Evolutionary conservation across 2,888 invertebrate genomes (phyloP).

Genomic region (Priapulus caudatus): DNA sequence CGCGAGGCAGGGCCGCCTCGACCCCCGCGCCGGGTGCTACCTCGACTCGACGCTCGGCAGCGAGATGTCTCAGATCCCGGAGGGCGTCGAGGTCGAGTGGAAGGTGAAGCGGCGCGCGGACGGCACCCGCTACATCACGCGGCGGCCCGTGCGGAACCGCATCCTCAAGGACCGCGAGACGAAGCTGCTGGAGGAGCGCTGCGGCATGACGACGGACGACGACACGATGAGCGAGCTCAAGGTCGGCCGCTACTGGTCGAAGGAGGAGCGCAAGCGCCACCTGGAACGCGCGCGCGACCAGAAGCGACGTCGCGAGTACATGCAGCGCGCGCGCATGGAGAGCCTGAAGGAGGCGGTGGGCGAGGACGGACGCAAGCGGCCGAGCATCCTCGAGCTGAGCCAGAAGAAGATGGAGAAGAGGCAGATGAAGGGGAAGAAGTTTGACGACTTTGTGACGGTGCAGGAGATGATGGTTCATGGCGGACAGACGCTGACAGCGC

Average conservation of each 20-base stretch:
- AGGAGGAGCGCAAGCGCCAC: slow-evolving; percentile 60
- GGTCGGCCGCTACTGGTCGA: slow-evolving; percentile 58
- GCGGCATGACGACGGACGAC: slow-evolving; percentile 59
- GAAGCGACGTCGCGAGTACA: slow-evolving; percentile 38
- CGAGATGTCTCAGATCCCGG: slow-evolving; percentile 26
- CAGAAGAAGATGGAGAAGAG: slow-evolving; percentile 42
- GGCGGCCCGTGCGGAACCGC: slow-evolving; percentile 54
- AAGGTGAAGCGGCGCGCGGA: slow-evolving; percentile 63
- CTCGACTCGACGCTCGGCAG: not conserved
- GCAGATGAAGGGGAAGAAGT: slow-evolving; percentile 38
- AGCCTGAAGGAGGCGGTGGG: slow-evolving; percentile 17
- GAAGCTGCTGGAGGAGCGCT: slow-evolving; percentile 53
- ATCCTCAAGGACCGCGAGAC: slow-evolving; percentile 54
- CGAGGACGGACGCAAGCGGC: slow-evolving; percentile 27
- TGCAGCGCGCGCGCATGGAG: slow-evolving; percentile 26
- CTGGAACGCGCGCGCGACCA: slow-evolving; percentile 56
- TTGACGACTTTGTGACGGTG: slow-evolving; percentile 48
- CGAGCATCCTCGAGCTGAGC: slow-evolving; percentile 40
- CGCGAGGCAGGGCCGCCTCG: slow-evolving; percentile 20
- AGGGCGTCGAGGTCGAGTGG: slow-evolving; percentile 44
- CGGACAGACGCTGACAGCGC: slow-evolving; percentile 32
- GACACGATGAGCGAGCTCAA: slow-evolving; percentile 65
- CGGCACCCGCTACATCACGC: slow-evolving; percentile 61
- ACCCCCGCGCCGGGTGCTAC: slow-evolving; percentile 2
- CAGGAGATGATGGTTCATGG: slow-evolving; percentile 49